Conservation (phyloP, 92 coral and sea anemone genomes). For the Paragorgia papillata region DNA sequence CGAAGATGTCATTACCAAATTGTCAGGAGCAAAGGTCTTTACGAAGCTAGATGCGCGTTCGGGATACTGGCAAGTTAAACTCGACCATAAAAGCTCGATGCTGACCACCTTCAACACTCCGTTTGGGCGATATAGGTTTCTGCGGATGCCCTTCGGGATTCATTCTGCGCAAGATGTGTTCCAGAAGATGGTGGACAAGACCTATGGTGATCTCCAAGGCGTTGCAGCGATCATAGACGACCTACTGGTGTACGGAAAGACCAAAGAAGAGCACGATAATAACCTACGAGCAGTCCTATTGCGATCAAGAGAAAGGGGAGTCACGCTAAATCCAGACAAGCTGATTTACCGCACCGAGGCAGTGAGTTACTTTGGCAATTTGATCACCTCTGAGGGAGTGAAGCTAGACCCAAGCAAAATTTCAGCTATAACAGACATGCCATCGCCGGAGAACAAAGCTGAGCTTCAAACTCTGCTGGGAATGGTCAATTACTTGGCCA, state of each 20-base stretch:
- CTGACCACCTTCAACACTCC: slow-evolving; percentile 16
- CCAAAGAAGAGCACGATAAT: slow-evolving; percentile 17
- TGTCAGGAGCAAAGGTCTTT: slow-evolving; percentile 17
- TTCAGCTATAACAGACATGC: too few species aligned
- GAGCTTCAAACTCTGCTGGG: too few species aligned
- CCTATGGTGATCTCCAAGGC: background rate
- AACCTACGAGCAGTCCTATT: too few species aligned
- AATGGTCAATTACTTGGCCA: too few species aligned
- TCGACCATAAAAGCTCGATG: slow-evolving; percentile 4
- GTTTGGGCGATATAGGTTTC: background rate
- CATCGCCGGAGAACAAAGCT: too few species aligned
- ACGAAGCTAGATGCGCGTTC: background rate
- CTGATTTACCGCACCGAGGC: too few species aligned
- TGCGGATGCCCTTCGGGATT: slow-evolving; percentile 27
- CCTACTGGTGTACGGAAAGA: slow-evolving; percentile 7
- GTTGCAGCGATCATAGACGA: slow-evolving; percentile 4
- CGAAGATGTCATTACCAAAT: slow-evolving; percentile 9
- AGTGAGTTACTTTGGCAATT: too few species aligned
- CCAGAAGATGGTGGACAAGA: slow-evolving; percentile 5
- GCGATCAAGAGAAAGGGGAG: too few species aligned
- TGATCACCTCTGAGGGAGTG: too few species aligned
- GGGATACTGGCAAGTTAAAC: slow-evolving; percentile 15
- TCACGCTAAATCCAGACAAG: too few species aligned
- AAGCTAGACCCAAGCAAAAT: too few species aligned
- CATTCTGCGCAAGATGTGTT: too few species aligned